These are phyloP conservation scores for Coranthus polyacanthus DNA, from an alignment of 2,797 vertebrate genomes.

Conservation along the genomic window DNA sequence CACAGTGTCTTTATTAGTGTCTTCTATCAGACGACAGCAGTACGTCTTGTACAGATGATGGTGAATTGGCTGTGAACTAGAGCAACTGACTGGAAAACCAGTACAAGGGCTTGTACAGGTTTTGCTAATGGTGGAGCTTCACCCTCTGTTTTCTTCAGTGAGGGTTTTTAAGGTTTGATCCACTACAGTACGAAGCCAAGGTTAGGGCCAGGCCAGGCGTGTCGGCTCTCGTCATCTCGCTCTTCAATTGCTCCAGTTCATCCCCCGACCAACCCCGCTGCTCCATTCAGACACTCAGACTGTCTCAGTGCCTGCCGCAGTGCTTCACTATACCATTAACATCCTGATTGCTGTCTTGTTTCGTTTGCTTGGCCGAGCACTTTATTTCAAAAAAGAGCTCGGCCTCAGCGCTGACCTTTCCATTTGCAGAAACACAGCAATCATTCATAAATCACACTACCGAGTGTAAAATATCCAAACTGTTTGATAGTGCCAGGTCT, in stretches of 20 bases:
- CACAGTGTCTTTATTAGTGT: too few relatives aligned
- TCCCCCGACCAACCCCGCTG: slow-evolving; percentile 33
- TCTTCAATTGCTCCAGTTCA: slow-evolving; percentile 43
- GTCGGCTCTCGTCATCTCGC: slow-evolving; percentile 49
- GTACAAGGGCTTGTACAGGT: too few relatives aligned
- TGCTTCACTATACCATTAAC: slow-evolving; percentile 62
- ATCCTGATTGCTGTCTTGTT: slow-evolving; percentile 73
- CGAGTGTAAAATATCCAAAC: slow-evolving; percentile 75
- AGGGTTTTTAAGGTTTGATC: slow-evolving; percentile 45
- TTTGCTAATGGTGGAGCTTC: too few relatives aligned
- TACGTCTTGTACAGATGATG: too few relatives aligned
- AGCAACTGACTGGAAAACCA: too few relatives aligned
- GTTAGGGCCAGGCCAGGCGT: slow-evolving; percentile 37
- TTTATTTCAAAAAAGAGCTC: slow-evolving; percentile 53
- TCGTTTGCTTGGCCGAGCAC: slow-evolving; percentile 61
- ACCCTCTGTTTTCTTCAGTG: slow-evolving; percentile 27
- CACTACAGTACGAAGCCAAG: slow-evolving; percentile 40
- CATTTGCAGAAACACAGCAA: slow-evolving; percentile 66
- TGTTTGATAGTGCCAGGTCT: slow-evolving; percentile 72
- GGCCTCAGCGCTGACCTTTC: slow-evolving; percentile 69
- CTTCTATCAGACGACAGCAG: too few relatives aligned
- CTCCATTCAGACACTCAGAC: slow-evolving; percentile 57
- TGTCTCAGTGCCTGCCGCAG: too few relatives aligned
- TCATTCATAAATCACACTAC: slow-evolving; percentile 72
- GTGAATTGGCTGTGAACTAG: too few relatives aligned